Evolutionary conservation across 2,113 vertebrate genomes (phyloP), one percentile per base, ranked within the genome.

Genomic region (Amblyornis subalaris): DNA sequence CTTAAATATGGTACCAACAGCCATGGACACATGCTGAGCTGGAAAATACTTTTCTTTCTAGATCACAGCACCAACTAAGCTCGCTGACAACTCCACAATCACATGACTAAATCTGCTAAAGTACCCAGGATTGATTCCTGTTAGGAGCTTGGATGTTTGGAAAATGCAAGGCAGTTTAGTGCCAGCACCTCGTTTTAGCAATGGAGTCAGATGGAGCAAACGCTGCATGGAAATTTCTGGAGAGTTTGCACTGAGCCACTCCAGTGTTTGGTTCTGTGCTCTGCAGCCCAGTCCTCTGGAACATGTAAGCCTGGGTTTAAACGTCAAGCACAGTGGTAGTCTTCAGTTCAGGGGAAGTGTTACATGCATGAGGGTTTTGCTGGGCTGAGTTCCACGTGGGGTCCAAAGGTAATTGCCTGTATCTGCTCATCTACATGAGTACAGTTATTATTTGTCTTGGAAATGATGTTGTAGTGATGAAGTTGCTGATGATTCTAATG

Each of bases 31-130:
- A 71, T 77, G 90, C 89, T 97, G 92, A 93, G 93, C 92, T 97
- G 97, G 97, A 97, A 98, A 98, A 98, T 97, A 96, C 23, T 97
- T 98, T 96, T 95, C 90, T 95, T 97, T 94, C 95, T 98, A 98
- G 93, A 96, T 98, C 92, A 90, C 92, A 97, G 88, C 55, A 93
- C 77, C 84, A 94, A 22, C 80, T 93, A 85, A 85, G 90, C 87
- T 93, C 0, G 6, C 71, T 91, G 92, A 94, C 81, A 95, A 47
- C 67, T 80, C 93, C 72, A 69, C 51, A 85, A 92, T 88, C 82
- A 95, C 89, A 91, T 94, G 88, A 77, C 66, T 86, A 42, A 65
- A 92, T 88, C 90, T 94, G 79, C 78, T 71, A 23, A 78, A 93
- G 81, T 75, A 94, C 86, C 67, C 38, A 72, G 71, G 84, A 78